These are phyloP conservation scores for Brachionus sp. DNA, from an alignment of 1,140 invertebrate genomes.

Conservation along the genomic window DNA sequence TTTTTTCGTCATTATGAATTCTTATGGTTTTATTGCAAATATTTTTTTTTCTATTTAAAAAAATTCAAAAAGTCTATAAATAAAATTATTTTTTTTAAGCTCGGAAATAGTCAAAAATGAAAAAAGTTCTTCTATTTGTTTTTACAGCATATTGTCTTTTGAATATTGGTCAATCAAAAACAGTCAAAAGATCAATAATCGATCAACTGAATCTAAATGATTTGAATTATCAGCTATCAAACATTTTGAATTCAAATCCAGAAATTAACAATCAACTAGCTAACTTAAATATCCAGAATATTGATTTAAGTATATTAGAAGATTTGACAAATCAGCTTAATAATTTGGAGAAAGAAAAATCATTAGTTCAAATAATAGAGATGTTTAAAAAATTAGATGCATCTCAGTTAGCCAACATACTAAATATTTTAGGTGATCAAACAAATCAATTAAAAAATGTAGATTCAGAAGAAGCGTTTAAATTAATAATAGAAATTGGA, in stretches of 20 bases:
- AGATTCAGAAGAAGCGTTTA: too few species aligned
- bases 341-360: background rate
- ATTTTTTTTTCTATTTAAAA: background rate
- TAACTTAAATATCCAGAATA: background rate
- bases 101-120: background rate
- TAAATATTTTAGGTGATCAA: too few species aligned
- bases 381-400: background rate
- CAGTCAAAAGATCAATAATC: background rate
- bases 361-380: background rate
- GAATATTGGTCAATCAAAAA: background rate
- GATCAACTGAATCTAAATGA: background rate
- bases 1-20: background rate
- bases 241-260: background rate
- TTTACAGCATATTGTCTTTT: background rate
- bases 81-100: background rate
- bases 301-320: background rate
- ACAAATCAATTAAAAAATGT: too few species aligned
- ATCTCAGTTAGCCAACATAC: background rate
- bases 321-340: background rate
- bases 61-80: background rate
- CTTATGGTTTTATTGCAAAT: background rate
- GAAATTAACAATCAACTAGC: background rate
- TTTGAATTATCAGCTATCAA: background rate
- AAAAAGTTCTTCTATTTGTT: background rate
- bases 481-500: too few species aligned